Conservation (phyloP, 2,888 invertebrate genomes). For the Agrilus mali region DNA sequence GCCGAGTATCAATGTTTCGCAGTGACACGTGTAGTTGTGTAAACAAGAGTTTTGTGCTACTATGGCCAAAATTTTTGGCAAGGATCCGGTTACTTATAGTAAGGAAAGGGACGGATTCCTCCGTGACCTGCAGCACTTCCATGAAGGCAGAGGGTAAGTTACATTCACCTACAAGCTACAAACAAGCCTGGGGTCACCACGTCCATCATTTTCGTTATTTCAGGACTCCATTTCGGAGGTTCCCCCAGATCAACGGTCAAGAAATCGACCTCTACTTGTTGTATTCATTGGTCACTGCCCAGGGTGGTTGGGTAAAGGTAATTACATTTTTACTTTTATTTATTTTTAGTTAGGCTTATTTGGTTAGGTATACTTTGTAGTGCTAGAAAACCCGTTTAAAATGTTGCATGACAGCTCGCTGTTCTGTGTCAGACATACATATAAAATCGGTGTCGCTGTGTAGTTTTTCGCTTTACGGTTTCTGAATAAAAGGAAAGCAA, state of each 20-base stretch:
- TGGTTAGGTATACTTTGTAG: constrained; percentile 9
- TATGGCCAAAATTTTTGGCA: constrained; percentile 52
- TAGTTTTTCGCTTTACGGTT: not conserved
- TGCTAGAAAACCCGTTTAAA: not conserved
- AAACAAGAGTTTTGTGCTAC: constrained; percentile 26
- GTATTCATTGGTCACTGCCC: constrained; percentile 80
- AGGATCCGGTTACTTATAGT: constrained; percentile 61
- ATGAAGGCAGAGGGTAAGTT: constrained; percentile 82
- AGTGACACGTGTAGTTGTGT: constrained; percentile 32
- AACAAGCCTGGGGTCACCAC: constrained; percentile 1
- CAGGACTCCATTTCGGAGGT: constrained; percentile 51
- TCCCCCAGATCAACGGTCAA: constrained; percentile 69
- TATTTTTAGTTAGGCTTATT: constrained; percentile 6
- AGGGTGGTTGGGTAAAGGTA: constrained; percentile 94
- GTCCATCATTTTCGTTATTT: constrained; percentile 18
- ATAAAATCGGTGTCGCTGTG: not conserved
- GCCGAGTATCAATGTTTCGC: constrained; percentile 26
- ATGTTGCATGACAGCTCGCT: not conserved
- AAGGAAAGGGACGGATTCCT: constrained; percentile 70
- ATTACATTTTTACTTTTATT: constrained; percentile 16
- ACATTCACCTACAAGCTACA: constrained; percentile 3
- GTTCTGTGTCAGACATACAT: no score
- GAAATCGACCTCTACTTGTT: constrained; percentile 86
- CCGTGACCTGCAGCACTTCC: constrained; percentile 78
- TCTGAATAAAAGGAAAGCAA: no score